These are phyloP conservation scores for Pygmarrhopalites habei DNA, from an alignment of 1,140 invertebrate species.

Conservation along the genomic window DNA sequence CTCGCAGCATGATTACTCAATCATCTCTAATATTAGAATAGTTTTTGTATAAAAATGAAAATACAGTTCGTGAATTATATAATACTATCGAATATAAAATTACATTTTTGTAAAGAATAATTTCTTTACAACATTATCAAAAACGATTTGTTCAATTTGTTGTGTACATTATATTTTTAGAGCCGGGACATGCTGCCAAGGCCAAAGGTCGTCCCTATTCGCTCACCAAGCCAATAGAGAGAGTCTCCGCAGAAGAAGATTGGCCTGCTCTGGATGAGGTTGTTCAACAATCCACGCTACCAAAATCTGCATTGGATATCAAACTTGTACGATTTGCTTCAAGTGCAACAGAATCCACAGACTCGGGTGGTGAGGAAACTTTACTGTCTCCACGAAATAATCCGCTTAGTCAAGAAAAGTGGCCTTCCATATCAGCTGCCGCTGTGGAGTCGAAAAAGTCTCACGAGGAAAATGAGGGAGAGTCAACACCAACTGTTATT, in stretches of 20 bases:
- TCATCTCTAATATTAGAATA: too few species aligned
- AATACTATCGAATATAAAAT: too few species aligned
- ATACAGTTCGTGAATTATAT: too few species aligned
- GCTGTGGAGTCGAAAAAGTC: not conserved
- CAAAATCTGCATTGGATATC: not conserved
- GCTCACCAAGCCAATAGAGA: not conserved
- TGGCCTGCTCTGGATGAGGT: slow-evolving; percentile 33
- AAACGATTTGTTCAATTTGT: too few species aligned
- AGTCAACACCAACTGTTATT: not conserved
- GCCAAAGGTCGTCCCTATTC: slow-evolving; percentile 4
- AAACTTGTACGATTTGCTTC: not conserved
- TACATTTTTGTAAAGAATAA: too few species aligned
- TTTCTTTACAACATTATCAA: too few species aligned
- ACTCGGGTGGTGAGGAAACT: slow-evolving; percentile 16
- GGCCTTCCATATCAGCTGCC: slow-evolving; percentile 20
- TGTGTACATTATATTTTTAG: slow-evolving; percentile 16
- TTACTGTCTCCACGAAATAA: not conserved
- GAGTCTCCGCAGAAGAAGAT: slow-evolving; percentile 16
- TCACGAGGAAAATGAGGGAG: slow-evolving; percentile 1
- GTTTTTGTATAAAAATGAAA: too few species aligned
- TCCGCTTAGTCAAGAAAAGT: slow-evolving; percentile 12
- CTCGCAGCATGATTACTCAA: too few species aligned
- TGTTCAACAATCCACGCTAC: too few species aligned
- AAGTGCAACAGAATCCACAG: slow-evolving; percentile 30
- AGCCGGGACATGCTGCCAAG: slow-evolving; percentile 10